Conservation (phyloP, 2,797 vertebrate genomes). For the Acanthornis magna region DNA sequence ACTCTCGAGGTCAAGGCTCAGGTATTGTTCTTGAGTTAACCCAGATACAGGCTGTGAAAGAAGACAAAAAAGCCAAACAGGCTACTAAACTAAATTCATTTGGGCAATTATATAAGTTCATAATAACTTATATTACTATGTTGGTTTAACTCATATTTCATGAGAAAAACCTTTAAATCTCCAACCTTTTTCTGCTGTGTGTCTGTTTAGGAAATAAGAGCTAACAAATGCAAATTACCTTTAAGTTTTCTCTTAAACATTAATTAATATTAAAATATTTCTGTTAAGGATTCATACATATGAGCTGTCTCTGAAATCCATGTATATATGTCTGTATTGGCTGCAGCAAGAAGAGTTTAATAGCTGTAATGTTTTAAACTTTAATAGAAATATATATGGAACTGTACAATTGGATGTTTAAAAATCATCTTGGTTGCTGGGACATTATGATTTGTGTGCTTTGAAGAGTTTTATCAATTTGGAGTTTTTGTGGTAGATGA, state of each 20-base stretch:
- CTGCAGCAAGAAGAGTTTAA: not conserved
- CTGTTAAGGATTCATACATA: not conserved
- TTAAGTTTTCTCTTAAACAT: not conserved
- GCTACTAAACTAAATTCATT: not conserved
- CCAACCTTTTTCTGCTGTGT: not conserved
- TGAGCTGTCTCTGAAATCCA: slow-evolving; percentile 3
- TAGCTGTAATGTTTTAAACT: slow-evolving; percentile 48
- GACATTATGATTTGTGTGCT: not conserved
- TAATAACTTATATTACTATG: not conserved
- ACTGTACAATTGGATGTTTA: not conserved
- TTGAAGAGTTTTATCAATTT: not conserved
- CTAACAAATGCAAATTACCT: not conserved
- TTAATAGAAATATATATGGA: not conserved
- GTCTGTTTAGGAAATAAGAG: slow-evolving; percentile 7
- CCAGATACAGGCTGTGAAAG: not conserved
- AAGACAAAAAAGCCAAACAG: not conserved
- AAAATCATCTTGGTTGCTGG: slow-evolving; percentile 7
- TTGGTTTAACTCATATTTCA: not conserved
- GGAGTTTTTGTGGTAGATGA: slow-evolving; percentile 79
- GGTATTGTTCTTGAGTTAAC: slow-evolving; percentile 18
- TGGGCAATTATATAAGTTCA: not conserved
- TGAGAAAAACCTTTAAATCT: not conserved
- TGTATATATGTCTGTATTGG: not conserved
- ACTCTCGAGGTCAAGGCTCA: not conserved
- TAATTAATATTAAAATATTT: not conserved